These are phyloP conservation scores for Coremacera marginata DNA, from an alignment of 2,888 invertebrate genomes.

Conservation along the genomic window DNA sequence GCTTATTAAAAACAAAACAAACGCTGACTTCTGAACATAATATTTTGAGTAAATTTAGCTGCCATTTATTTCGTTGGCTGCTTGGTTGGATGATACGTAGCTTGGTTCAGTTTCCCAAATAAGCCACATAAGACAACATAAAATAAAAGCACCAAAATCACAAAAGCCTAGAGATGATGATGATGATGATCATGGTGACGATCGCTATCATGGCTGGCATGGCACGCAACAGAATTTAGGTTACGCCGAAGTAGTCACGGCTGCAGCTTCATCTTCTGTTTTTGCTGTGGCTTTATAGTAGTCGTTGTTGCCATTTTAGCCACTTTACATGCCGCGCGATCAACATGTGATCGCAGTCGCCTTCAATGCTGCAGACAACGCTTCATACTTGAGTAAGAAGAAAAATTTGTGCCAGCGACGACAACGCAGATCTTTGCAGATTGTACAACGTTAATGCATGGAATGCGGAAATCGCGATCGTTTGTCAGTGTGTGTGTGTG, in stretches of 20 bases:
- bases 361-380: background rate
- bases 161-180: background rate
- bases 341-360: background rate
- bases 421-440: background rate
- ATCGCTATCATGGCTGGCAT: background rate
- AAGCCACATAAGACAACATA: background rate
- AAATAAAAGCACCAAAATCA: background rate
- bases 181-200: background rate
- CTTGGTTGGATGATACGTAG: background rate
- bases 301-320: background rate
- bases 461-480: conserved; percentile 27
- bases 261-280: background rate
- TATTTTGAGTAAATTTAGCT: no score
- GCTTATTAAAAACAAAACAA: no score
- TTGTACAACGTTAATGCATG: background rate
- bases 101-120: background rate
- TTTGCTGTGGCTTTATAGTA: background rate
- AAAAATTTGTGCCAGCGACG: background rate
- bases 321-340: background rate
- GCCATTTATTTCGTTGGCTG: background rate
- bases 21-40: no score
- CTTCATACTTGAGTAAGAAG: background rate
- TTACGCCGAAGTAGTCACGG: background rate
- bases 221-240: conserved; percentile 29
- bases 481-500: background rate